These are phyloP conservation scores for Blera fallax DNA, from an alignment of 2,888 invertebrate species.

Conservation along the genomic window DNA sequence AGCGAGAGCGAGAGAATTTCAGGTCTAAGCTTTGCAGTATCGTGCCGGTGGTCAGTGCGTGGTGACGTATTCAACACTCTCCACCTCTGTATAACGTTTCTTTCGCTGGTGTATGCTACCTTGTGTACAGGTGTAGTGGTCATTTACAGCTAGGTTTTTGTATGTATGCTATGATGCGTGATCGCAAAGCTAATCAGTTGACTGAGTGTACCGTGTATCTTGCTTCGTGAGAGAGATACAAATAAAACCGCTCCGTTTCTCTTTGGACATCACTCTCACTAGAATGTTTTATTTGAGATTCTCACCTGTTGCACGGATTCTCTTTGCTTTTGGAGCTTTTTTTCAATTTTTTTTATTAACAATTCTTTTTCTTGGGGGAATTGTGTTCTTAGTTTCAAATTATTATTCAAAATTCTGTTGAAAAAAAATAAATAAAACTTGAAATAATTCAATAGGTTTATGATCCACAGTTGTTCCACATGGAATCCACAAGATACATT, in stretches of 20 bases:
- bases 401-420: background rate
- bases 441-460: too few relatives aligned
- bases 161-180: slow-evolving; percentile 58
- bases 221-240: slow-evolving; percentile 29
- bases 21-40: slow-evolving; percentile 30
- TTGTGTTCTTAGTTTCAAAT: background rate
- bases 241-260: slow-evolving; percentile 69
- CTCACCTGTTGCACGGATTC: slow-evolving; percentile 34
- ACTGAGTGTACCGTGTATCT: slow-evolving; percentile 1
- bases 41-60: slow-evolving; percentile 48
- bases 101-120: slow-evolving; percentile 28
- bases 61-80: slow-evolving; percentile 49
- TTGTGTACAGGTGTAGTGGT: slow-evolving; percentile 64
- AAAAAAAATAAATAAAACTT: background rate
- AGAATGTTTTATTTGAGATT: slow-evolving; percentile 74
- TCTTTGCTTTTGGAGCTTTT: slow-evolving; percentile 47
- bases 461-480: slow-evolving; percentile 31
- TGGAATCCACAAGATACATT: slow-evolving; percentile 46
- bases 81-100: slow-evolving; percentile 62
- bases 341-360: slow-evolving; percentile 10
- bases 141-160: slow-evolving; percentile 71
- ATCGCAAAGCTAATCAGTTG: slow-evolving; percentile 59
- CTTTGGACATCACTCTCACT: slow-evolving; percentile 77
- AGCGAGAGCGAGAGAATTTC: slow-evolving; percentile 18
- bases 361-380: background rate